Evolutionary conservation across 1,140 invertebrate genomes (phyloP), one percentile per base, ranked within the genome.

Genomic region (Drosophila suzukii): DNA sequence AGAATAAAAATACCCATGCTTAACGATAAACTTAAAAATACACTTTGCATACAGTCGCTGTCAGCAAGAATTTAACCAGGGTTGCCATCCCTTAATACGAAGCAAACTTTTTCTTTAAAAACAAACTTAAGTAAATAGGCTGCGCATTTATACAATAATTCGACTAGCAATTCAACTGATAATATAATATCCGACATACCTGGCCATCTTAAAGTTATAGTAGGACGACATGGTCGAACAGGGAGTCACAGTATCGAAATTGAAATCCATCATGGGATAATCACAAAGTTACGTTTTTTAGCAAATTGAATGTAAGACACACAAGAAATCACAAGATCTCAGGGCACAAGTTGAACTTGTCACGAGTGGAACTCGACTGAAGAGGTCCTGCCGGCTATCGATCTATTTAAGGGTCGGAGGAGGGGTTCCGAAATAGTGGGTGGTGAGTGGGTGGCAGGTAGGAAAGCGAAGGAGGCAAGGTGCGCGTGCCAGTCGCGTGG

Each of bases 341-440:
- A 58, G 43, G 15, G 50, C 81, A 83, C 76, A 86, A 88, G 83
- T 89, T 88, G 68, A 24, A 89, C 83, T 89, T 88, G 83, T 62
- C 72, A 76, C 83, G 83, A 89, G 84, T 88, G 55, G 41, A 73
- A 88, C 84, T 88, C 84, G 74, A 88, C 84, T 88, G 83, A 88
- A 57, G 50, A 59, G 43, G 17, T 43, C 17, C 15, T 27, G 46
- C 0, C 7, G 13, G 11, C 47, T 6, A 10, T 2, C 60, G 57
- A 49, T 44, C 84, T 88, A 88, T 88, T 89, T 88, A 88, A 89
- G 56, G 61, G 74, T 57, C 63, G 62, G 8, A 1, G 12, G 27
- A 53, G 43, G 34, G 63, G 44, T 30, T 15, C 13, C 34, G 49
- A n/a, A 32, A 4, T 39, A 65, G 60, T 65, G 46, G 77, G 63